Evolutionary conservation across 2,797 vertebrate genomes (phyloP).

Genomic region (Carcharodon carcharias): DNA sequence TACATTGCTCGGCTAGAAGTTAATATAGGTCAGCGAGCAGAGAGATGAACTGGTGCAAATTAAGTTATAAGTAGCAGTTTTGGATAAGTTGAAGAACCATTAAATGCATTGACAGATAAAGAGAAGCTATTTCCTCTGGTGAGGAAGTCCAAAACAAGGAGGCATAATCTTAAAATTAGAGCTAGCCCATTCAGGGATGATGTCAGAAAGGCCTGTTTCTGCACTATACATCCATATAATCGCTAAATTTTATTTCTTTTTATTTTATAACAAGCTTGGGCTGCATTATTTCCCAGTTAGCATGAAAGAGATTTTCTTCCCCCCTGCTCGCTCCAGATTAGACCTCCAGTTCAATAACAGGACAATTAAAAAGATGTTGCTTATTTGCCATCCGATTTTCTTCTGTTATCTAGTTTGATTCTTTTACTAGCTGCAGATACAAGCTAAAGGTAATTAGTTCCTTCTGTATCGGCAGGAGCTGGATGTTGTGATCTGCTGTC

Average conservation of each 20-base stretch:
- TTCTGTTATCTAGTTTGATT: neutral
- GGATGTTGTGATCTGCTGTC: neutral
- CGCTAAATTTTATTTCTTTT: neutral
- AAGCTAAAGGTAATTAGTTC: conserved; percentile 17
- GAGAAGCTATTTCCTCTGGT: neutral
- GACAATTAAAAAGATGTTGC: neutral
- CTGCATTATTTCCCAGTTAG: neutral
- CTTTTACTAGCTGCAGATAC: neutral
- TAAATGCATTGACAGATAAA: neutral
- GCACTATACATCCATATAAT: neutral
- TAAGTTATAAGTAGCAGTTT: neutral
- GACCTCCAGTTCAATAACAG: neutral
- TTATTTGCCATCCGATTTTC: no score
- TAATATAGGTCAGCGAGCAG: neutral
- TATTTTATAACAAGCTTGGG: neutral
- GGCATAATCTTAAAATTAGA: neutral
- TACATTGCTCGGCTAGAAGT: neutral
- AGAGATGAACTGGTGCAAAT: neutral
- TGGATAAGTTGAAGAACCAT: neutral
- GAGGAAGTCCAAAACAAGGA: neutral
- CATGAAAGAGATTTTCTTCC: neutral
- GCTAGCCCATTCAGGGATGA: neutral
- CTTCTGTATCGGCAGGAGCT: neutral
- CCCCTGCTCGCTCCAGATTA: neutral
- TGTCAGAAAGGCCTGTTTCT: neutral